Evolutionary conservation across 64 coral and sea anemone species (phyloP).

Genomic region (Montipora efflorescens): DNA sequence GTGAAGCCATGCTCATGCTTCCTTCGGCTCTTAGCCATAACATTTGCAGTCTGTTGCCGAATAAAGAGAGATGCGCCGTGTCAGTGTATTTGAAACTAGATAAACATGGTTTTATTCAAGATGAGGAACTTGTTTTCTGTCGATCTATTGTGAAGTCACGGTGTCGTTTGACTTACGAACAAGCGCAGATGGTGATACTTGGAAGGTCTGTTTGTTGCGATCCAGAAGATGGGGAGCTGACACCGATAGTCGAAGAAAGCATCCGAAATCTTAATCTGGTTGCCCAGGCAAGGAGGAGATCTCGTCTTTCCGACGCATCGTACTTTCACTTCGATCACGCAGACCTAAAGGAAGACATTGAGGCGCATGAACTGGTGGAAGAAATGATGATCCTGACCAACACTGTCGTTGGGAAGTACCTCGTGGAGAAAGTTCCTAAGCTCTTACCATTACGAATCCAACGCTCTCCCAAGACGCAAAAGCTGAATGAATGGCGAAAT

Average conservation of each 20-base stretch:
- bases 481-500: conserved; percentile 46
- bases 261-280: conserved; percentile 16
- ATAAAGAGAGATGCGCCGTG: conserved; percentile 55
- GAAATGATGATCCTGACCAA: conserved; percentile 87
- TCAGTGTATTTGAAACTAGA: conserved; percentile 51
- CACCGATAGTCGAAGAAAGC: background rate
- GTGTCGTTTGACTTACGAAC: conserved; percentile 62
- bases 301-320: conserved; percentile 53
- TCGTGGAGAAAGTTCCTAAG: background rate
- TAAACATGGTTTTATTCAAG: conserved; percentile 6
- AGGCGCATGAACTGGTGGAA: conserved; percentile 65
- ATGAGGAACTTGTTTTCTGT: conserved; percentile 8
- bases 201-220: background rate
- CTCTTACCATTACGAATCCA: conserved; percentile 57
- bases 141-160: conserved; percentile 61
- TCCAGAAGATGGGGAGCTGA: background rate
- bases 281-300: conserved; percentile 48
- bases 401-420: conserved; percentile 25
- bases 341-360: conserved; percentile 29
- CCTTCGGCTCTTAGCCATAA: conserved; percentile 33
- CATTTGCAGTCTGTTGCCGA: conserved; percentile 68
- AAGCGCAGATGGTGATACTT: conserved; percentile 60
- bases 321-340: conserved; percentile 12
- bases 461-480: conserved; percentile 46
- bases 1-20: conserved; percentile 54